Conservation (phyloP, 2,797 vertebrate species). For the Loriculus beryllinus region DNA sequence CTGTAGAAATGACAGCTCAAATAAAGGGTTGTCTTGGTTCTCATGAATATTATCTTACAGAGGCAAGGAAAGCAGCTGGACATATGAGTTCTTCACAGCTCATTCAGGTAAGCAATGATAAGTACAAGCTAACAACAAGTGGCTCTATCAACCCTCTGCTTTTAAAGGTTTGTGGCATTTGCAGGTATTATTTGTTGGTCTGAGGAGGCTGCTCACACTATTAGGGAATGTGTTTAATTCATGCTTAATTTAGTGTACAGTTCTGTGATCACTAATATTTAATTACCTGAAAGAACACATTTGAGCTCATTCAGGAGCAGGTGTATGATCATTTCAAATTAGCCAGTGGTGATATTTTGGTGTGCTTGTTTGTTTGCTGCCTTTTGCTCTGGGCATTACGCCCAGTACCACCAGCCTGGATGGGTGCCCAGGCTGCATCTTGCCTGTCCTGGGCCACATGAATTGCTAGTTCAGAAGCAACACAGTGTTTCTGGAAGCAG, state of each 20-base stretch:
- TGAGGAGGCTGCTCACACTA: not conserved
- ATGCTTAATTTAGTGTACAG: not conserved
- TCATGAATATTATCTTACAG: not conserved
- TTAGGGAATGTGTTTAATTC: not conserved
- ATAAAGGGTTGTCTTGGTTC: not conserved
- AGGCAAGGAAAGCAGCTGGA: not conserved
- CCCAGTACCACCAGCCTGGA: not conserved
- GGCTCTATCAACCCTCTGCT: not conserved
- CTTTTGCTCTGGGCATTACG: accelerated
- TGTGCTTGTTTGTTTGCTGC: not conserved
- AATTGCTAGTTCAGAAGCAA: not conserved
- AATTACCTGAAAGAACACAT: not conserved
- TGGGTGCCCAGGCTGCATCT: not conserved
- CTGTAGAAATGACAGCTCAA: not conserved
- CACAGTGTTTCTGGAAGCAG: not conserved
- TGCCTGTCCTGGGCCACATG: not conserved
- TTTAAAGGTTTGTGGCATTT: not conserved
- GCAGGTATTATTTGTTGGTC: not conserved
- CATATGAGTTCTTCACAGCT: not conserved
- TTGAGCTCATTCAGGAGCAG: not conserved
- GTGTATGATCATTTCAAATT: not conserved
- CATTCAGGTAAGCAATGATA: not conserved
- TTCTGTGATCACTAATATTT: not conserved
- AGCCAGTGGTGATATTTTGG: not conserved
- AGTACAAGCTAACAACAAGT: not conserved